Base-by-base conservation (phyloP, 2,888 invertebrate genomes). In the Lasius fuliginosus region DNA sequence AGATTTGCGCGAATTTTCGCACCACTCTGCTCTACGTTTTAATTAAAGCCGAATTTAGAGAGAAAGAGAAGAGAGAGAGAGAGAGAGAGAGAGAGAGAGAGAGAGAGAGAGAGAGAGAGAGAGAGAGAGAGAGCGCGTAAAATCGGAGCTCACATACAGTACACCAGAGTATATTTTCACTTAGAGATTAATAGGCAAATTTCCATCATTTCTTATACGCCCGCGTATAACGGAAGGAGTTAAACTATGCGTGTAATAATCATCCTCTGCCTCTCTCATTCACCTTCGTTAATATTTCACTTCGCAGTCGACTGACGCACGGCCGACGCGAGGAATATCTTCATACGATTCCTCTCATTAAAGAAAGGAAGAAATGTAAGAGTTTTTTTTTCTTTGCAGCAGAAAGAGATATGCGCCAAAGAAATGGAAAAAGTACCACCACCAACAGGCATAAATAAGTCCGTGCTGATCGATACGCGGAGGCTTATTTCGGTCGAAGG, bases 261-360 rank as follows among this genome's bases (percentile, higher is more conserved):
- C 33, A 79, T 79, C 60, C 60, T 53, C 58, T 71, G 79, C 46
- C 79, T 79, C n/a, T 23, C 56, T 69, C 58, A 71, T 79, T 71
- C 58, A 71, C 77, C 58, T 69, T 77, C 69, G 30, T 77, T 73
- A 81, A 81, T 58, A 46, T 81, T 81, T 73, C 46, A 73, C 12
- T 30, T 67, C 12, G 60, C 71, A 15, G 71, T 33, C 42, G 79
- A 60, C 36, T 18, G 40, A 18, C 62, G 77, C 27, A 15, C 23
- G 23, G 30, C 15, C 30, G 67, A 23, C 42, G 15, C 46, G 67
- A 27, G 33, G 30, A 60, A 71, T 68, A 27, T 68, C 42, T 6
- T 42, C 69, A 62, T 23, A 62, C 58, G 30, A 62, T 42, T 40
- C 42, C 42, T 18, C 68, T n/a, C 0, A n/a, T 68, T 46, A 30